Evolutionary conservation across 2,888 invertebrate genomes (phyloP).

Genomic region (Cataglyphis cursor): DNA sequence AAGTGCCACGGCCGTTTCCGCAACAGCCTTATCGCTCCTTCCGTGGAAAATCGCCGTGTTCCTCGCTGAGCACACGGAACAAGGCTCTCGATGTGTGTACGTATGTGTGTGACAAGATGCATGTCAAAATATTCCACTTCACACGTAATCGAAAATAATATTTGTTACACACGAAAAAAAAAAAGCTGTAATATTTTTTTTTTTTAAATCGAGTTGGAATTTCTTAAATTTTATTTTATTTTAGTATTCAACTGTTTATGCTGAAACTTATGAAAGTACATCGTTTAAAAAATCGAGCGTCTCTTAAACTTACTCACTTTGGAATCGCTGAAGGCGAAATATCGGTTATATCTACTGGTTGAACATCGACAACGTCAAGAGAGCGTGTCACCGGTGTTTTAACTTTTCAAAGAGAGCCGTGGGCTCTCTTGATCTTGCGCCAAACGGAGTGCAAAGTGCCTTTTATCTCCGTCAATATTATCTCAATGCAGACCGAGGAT

Average conservation of each 20-base stretch:
- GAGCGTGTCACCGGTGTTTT: constrained; percentile 10
- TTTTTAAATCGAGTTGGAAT: neutral
- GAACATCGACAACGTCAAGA: neutral
- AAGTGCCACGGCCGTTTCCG: constrained; percentile 36
- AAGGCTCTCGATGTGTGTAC: neutral
- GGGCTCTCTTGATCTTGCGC: constrained; percentile 13
- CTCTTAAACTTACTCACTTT: neutral
- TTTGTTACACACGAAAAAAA: neutral
- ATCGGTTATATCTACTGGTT: neutral
- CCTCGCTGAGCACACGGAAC: neutral
- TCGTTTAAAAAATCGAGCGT: neutral
- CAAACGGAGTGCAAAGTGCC: constrained; percentile 37
- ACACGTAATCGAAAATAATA: neutral
- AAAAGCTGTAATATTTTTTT: too few relatives aligned
- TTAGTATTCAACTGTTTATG: neutral
- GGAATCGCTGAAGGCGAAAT: neutral
- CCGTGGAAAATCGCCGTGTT: constrained; percentile 26
- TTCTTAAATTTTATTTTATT: neutral
- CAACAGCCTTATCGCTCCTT: constrained; percentile 27
- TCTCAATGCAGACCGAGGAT: constrained; percentile 27
- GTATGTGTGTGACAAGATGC: neutral
- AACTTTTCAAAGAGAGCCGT: constrained; percentile 34
- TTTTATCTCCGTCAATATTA: constrained; percentile 40
- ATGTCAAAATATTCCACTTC: neutral
- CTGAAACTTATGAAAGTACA: neutral